A percentile compares a stretch with the other conserved stretches of the same genome.
phyloP scores from a whole-genome alignment of 2,888 invertebrate genomes.

The Steromphala cineraria region DNA sequence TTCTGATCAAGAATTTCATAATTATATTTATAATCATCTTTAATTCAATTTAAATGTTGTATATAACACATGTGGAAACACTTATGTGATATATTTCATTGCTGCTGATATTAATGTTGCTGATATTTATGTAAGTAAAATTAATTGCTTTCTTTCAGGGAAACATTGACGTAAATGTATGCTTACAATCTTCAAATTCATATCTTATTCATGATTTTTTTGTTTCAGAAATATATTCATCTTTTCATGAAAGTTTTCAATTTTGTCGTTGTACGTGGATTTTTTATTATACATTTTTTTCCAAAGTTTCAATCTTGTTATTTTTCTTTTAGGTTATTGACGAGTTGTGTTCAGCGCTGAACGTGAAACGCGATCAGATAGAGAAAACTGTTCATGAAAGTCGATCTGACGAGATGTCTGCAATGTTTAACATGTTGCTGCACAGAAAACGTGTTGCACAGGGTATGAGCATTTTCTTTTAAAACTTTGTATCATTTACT shows the following conservation, averaged over 20 bases:
- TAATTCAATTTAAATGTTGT: no score
- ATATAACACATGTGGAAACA: no score
- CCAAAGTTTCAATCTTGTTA: not conserved
- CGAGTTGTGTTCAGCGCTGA: constrained; percentile 44
- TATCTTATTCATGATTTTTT: not conserved
- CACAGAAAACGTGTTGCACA: constrained; percentile 67
- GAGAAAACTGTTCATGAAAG: constrained; percentile 72
- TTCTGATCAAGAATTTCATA: no score
- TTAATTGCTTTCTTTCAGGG: no score
- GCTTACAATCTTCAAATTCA: not conserved
- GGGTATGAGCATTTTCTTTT: constrained; percentile 48
- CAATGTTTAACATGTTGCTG: constrained; percentile 75
- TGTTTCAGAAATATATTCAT: no score
- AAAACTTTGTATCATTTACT: no score
- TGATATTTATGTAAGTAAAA: no score
- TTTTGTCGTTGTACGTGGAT: not conserved
- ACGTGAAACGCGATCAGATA: constrained; percentile 64
- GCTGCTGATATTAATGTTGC: no score
- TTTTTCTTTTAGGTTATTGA: not conserved
- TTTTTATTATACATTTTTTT: no score
- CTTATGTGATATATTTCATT: no score
- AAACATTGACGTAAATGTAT: not conserved
- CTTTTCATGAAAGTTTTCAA: no score
- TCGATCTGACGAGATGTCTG: constrained; percentile 73
- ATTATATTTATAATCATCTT: no score